Evolutionary conservation across 2,797 vertebrate genomes (phyloP).

Genomic region (Cuculus canorus): DNA sequence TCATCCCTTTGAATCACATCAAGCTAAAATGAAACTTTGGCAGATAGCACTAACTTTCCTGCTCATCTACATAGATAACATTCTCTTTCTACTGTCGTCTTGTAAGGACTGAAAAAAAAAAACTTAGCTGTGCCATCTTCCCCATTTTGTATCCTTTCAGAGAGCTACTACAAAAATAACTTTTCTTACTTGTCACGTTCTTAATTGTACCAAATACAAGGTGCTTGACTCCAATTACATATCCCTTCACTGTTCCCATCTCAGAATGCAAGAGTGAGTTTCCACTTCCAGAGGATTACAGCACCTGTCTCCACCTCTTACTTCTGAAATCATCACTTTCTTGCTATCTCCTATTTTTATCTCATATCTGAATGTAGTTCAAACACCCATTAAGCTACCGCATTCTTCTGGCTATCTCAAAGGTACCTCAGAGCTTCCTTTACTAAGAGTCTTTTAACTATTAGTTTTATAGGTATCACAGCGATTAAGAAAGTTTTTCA

Average conservation of each 20-base stretch:
- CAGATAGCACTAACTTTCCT: background rate
- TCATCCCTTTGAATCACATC: background rate
- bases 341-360: background rate
- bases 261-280: background rate
- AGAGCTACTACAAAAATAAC: background rate
- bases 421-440: background rate
- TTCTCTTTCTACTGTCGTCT: background rate
- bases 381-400: background rate
- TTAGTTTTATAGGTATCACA: background rate
- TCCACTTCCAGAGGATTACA: background rate
- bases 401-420: background rate
- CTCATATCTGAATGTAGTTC: background rate
- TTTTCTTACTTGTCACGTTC: background rate
- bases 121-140: background rate
- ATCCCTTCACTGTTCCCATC: background rate
- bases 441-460: background rate
- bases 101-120: background rate
- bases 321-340: background rate
- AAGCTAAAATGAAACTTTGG: background rate
- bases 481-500: background rate
- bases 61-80: background rate
- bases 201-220: background rate
- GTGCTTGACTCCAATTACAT: rapidly evolving
- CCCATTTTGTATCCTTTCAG: background rate
- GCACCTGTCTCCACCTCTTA: background rate